Base-by-base conservation (phyloP, 2,888 invertebrate species). In the Brenthis daphne region DNA sequence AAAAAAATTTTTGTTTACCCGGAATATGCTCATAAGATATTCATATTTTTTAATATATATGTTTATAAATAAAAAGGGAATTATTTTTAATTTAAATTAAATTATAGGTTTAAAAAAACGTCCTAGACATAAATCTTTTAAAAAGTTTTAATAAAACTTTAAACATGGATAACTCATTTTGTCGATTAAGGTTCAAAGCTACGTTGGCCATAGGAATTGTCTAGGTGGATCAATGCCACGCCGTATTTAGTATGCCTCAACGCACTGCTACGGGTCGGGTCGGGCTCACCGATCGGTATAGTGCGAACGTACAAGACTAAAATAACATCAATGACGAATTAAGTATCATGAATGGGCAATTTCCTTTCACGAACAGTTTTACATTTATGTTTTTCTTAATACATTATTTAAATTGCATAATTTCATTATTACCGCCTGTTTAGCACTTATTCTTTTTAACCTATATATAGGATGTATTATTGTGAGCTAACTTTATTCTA, bases 161-260 rank as follows among this genome's bases (percentile, higher is more conserved):
- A 4, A 29, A 29, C 4, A 29, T 24, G 24, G 24, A 24, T 0
- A 29, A 4, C 29, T 29, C 29, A 4, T 29, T 29, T 5, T 29
- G 29, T 3, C 29, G 0, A 0, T 29, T 29, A 29, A 29, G 4
- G 51, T 51, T 14, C 51, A 3, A 16, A 16, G 55, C 29, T n/a
- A n/a, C 33, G 24, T 24, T 57, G 29, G 33, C 14, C 51, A n/a
- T 50, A 48, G 48, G 37, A 37, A 37, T 60, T 48, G 47, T 60
- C 37, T 58, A 43, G 24, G 48, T 47, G 64, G 56, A 64, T 68
- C 56, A 64, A 50, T 63, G 63, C 50, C 63, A 43, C 57, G 29
- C 50, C 67, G 61, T 64, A 57, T 57, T 68, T 55, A 56, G 51
- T 57, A 56, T 68, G 67, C 57, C 37, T 24, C 60, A 61, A 60